Conservation (phyloP, 1,140 invertebrate species). For the Chymomyza costata region DNA sequence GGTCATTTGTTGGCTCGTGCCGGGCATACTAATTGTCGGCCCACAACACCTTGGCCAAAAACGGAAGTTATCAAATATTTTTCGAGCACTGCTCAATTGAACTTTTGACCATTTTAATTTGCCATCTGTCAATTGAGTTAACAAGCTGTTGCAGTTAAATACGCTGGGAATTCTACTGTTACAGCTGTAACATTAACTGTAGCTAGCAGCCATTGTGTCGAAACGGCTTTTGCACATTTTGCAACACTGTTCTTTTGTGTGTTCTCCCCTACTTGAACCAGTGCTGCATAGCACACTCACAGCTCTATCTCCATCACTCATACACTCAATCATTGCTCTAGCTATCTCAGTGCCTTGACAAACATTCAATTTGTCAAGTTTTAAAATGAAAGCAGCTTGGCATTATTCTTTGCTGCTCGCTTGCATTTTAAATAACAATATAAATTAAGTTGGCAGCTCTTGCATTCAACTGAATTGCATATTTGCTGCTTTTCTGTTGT, state of each 20-base stretch:
- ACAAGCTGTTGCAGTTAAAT: too few species aligned
- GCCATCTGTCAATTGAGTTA: constrained; percentile 14
- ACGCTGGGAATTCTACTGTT: constrained; percentile 1
- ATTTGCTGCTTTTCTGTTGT: constrained; percentile 41
- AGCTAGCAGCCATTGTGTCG: neutral
- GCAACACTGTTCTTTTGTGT: too few species aligned
- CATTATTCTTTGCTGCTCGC: constrained; percentile 23
- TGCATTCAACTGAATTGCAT: constrained; percentile 29
- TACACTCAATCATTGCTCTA: too few species aligned
- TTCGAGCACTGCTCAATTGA: constrained; percentile 35
- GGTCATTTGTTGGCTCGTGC: constrained; percentile 40
- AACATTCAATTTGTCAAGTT: constrained; percentile 67
- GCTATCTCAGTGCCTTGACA: neutral
- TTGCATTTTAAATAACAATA: constrained; percentile 63
- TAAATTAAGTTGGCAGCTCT: constrained; percentile 66
- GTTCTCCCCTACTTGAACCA: too few species aligned
- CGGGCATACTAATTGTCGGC: constrained; percentile 45
- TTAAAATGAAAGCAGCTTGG: constrained; percentile 47
- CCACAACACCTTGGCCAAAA: constrained; percentile 23
- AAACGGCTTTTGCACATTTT: too few species aligned
- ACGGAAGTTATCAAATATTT: constrained; percentile 63
- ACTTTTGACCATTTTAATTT: constrained; percentile 48
- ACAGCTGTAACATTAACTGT: neutral
- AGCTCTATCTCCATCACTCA: too few species aligned
- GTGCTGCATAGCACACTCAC: too few species aligned